Evolutionary conservation across 2,797 vertebrate species (phyloP).

Genomic region (Spatula versicolor): DNA sequence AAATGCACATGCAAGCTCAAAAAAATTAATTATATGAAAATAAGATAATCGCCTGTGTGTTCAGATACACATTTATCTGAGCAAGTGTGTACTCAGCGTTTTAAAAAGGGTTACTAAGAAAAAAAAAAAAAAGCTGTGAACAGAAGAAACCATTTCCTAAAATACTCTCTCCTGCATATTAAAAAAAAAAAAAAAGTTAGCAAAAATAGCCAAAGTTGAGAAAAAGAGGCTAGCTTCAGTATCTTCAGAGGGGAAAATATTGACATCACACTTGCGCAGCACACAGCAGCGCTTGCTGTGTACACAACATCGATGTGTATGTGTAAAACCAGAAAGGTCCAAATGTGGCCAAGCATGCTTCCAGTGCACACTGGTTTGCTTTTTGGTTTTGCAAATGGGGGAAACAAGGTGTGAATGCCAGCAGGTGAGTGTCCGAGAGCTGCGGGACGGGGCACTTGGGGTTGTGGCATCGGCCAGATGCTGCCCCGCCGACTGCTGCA

Average conservation of each 20-base stretch:
- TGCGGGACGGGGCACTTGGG: background rate
- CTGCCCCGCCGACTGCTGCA: background rate
- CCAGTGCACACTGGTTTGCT: background rate
- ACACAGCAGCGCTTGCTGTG: no score
- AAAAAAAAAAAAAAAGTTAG: background rate
- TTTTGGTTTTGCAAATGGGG: background rate
- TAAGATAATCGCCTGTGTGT: slow-evolving; percentile 73
- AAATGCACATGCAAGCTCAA: slow-evolving; percentile 72
- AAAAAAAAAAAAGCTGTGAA: slow-evolving; percentile 14
- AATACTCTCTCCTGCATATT: slow-evolving; percentile 7
- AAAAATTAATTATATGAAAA: slow-evolving; percentile 79
- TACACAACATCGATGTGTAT: no score
- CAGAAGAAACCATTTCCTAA: slow-evolving; percentile 42
- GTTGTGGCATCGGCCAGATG: no score
- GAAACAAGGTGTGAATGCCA: background rate
- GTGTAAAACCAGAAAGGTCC: background rate
- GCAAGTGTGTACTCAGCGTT: slow-evolving; percentile 43
- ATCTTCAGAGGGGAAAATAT: background rate
- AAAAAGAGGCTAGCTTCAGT: slow-evolving; percentile 33
- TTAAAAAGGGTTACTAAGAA: slow-evolving; percentile 43
- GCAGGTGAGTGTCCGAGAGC: background rate
- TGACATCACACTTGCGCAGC: background rate
- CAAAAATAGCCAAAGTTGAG: background rate
- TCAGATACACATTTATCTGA: slow-evolving; percentile 70
- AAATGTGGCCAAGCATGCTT: background rate